Percentiles rank a stretch among this genome's conserved stretches.
Evolutionary conservation across 2,797 vertebrate species (phyloP).

Genomic region (Picus viridis): DNA sequence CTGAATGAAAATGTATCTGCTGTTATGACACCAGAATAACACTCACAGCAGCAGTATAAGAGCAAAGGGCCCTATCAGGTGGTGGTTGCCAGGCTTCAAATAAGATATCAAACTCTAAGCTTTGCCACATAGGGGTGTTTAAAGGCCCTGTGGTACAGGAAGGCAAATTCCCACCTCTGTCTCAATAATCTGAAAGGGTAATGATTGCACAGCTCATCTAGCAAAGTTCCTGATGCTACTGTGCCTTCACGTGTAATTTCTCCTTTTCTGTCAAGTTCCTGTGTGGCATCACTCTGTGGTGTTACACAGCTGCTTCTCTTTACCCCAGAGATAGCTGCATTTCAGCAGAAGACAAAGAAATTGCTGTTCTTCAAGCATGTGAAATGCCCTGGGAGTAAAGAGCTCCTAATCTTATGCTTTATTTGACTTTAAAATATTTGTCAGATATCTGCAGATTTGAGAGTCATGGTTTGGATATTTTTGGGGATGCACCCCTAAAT

Average conservation of each 20-base stretch:
- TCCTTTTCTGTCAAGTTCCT: slow-evolving; percentile 41
- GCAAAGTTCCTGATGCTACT: neutral
- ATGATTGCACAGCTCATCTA: slow-evolving; percentile 26
- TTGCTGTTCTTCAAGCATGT: slow-evolving; percentile 31
- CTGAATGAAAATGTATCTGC: neutral
- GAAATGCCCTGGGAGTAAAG: slow-evolving; percentile 1
- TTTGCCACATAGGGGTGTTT: neutral
- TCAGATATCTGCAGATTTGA: slow-evolving; percentile 33
- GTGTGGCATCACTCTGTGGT: neutral
- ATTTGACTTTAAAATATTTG: slow-evolving; percentile 55
- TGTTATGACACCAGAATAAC: neutral
- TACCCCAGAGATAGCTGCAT: slow-evolving; percentile 10
- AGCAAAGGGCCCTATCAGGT: neutral
- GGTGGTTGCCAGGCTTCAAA: slow-evolving; percentile 24
- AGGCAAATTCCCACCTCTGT: slow-evolving; percentile 22
- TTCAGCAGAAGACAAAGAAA: slow-evolving; percentile 50
- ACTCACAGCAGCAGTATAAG: neutral
- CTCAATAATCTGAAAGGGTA: neutral
- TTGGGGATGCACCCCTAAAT: neutral
- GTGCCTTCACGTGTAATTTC: slow-evolving; percentile 5
- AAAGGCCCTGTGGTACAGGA: neutral
- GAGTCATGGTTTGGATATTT: neutral
- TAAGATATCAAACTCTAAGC: slow-evolving; percentile 30
- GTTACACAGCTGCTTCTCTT: slow-evolving; percentile 39
- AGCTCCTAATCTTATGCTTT: slow-evolving; percentile 35